phyloP scores from a whole-genome alignment of 2,113 vertebrate genomes.

The Grammomys surdaster region DNA sequence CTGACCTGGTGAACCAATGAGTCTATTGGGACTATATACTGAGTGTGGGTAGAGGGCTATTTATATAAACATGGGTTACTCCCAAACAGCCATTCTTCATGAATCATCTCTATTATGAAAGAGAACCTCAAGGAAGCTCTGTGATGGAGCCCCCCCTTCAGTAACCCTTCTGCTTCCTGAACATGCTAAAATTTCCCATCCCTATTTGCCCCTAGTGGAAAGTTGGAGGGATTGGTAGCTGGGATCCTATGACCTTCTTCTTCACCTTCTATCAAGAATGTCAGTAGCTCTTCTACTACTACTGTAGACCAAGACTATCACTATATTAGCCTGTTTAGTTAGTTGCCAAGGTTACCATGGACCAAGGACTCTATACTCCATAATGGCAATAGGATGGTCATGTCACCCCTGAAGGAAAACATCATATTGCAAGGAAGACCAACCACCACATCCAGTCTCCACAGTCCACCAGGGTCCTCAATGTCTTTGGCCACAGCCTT shows the following conservation, averaged over 20 bases:
- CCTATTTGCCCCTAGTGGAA: neutral
- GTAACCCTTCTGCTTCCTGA: neutral
- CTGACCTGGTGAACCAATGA: neutral
- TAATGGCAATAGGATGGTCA: neutral
- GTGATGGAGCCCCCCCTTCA: neutral
- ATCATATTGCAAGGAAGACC: neutral
- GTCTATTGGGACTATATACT: neutral
- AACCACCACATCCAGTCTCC: neutral
- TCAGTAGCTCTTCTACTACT: neutral
- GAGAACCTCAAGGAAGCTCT: neutral
- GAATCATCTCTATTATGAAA: neutral
- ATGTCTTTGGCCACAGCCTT: rapidly evolving
- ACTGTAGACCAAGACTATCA: neutral
- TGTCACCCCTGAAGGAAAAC: neutral
- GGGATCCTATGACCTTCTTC: neutral
- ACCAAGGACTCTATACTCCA: neutral
- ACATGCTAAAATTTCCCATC: too few relatives aligned
- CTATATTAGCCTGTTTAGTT: neutral
- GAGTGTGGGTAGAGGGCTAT: too few relatives aligned
- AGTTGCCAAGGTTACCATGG: neutral
- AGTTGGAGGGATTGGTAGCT: neutral
- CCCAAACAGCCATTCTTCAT: neutral
- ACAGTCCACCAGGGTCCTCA: rapidly evolving
- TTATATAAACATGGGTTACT: neutral
- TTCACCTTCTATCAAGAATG: neutral